These are phyloP conservation scores for Nebria salina DNA, from an alignment of 2,888 invertebrate species.

Conservation along the genomic window DNA sequence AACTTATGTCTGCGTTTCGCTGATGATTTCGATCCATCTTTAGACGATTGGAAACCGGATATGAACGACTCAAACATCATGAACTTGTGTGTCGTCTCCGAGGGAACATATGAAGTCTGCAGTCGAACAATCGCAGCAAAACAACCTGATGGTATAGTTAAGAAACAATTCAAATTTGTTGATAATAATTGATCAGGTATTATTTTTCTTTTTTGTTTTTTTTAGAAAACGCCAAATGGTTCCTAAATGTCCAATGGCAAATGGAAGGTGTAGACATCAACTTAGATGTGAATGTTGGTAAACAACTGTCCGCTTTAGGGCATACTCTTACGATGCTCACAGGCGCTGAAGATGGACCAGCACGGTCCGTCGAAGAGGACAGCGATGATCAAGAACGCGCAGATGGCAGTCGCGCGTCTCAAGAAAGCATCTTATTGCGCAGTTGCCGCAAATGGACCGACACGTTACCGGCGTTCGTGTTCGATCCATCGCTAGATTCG, in stretches of 20 bases:
- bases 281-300: conserved; percentile 94
- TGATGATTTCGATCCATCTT: conserved; percentile 95
- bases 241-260: conserved; percentile 97
- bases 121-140: conserved; percentile 90
- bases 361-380: conserved; percentile 72
- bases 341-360: conserved; percentile 84
- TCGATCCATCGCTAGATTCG: conserved; percentile 81
- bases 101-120: conserved; percentile 98
- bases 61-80: conserved; percentile 79
- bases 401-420: conserved; percentile 69
- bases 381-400: conserved; percentile 77
- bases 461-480: conserved; percentile 83
- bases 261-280: conserved; percentile 99
- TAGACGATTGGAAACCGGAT: conserved; percentile 98
- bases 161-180: conserved; percentile 22
- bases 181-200: neutral
- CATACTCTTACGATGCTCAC: conserved; percentile 96
- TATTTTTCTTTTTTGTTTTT: too few relatives aligned
- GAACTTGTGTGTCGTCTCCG: conserved; percentile 97
- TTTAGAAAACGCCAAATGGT: conserved; percentile 95
- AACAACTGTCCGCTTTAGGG: conserved; percentile 92
- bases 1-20: conserved; percentile 94
- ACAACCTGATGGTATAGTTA: conserved; percentile 71
- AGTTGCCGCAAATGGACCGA: conserved; percentile 72
- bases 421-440: conserved; percentile 51